These are phyloP conservation scores for Sphaerodactylus townsendi DNA, from an alignment of 2,113 vertebrate genomes.

Conservation along the genomic window DNA sequence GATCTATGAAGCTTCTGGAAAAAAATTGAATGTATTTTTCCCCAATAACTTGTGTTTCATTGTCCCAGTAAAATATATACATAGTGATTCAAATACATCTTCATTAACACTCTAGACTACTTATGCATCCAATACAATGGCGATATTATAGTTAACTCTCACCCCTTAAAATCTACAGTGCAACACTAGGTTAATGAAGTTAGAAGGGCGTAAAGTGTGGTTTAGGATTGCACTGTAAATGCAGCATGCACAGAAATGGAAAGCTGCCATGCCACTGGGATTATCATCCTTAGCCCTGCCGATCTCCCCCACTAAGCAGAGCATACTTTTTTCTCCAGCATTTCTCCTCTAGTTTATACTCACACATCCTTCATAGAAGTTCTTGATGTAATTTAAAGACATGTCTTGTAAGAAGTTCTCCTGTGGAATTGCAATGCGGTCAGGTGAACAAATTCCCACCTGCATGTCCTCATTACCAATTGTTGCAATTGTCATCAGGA, in stretches of 20 bases:
- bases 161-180: neutral
- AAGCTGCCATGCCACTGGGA: neutral
- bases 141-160: neutral
- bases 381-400: constrained; percentile 88
- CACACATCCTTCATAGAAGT: constrained; percentile 90
- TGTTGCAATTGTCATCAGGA: constrained; percentile 59
- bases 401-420: constrained; percentile 66
- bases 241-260: neutral
- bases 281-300: neutral
- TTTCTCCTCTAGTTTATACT: constrained; percentile 65
- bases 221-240: too few species aligned
- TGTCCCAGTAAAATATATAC: neutral
- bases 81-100: neutral
- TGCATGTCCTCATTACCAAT: constrained; percentile 68
- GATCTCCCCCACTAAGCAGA: neutral
- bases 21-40: too few species aligned
- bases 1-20: neutral
- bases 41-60: neutral
- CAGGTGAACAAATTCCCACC: constrained; percentile 51
- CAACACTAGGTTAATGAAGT: too few species aligned
- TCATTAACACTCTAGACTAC: neutral
- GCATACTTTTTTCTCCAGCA: neutral
- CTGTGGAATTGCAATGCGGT: constrained; percentile 40
- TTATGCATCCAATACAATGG: neutral
- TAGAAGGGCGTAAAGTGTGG: too few species aligned